phyloP scores from a whole-genome alignment of 2,113 vertebrate species.

The Pithys albifrons region DNA sequence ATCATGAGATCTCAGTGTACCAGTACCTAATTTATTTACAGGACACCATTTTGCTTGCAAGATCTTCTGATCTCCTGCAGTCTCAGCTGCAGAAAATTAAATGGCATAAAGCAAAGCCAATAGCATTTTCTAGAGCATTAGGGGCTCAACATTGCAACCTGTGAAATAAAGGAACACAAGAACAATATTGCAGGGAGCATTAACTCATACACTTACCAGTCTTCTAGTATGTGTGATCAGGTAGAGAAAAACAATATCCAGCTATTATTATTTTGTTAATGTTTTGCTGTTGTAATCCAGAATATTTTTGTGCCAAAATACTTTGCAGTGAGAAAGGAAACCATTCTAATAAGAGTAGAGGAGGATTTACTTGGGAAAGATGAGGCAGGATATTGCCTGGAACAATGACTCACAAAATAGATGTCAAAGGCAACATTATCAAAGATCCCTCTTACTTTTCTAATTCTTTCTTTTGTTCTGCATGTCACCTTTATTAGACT shows the following conservation, averaged over 20 bases:
- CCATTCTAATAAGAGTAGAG: background rate
- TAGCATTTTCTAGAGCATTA: background rate
- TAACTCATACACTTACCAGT: background rate
- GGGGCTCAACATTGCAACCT: background rate
- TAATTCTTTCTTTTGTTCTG: background rate
- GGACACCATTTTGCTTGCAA: background rate
- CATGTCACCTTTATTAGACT: background rate
- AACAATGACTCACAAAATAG: background rate
- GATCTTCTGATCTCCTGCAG: background rate
- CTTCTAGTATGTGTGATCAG: rapidly evolving
- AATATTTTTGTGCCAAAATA: background rate
- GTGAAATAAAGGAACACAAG: background rate
- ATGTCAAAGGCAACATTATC: background rate
- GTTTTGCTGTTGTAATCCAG: background rate
- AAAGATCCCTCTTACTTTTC: background rate
- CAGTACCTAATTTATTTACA: background rate
- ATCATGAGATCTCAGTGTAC: background rate
- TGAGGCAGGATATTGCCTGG: background rate
- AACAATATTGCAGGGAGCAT: background rate
- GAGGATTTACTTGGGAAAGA: background rate
- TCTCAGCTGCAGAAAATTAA: constrained; percentile 39
- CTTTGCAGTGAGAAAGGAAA: background rate
- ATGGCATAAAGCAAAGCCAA: background rate
- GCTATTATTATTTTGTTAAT: background rate
- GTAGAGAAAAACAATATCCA: background rate